Evolutionary conservation across 1,140 invertebrate genomes (phyloP).

Genomic region (Ips nitidus): DNA sequence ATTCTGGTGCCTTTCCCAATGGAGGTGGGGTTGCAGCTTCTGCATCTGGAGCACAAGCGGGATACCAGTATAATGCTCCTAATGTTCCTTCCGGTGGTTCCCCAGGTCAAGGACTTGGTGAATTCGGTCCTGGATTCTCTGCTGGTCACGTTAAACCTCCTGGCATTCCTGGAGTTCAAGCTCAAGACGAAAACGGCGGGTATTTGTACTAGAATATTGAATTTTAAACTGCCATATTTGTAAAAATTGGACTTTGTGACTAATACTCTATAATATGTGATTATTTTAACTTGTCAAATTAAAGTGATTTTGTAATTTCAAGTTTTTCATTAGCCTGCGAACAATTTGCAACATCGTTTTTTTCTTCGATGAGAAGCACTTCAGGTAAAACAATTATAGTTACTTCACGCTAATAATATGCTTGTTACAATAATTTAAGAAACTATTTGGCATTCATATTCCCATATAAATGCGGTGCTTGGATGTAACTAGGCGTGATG

Average conservation of each 20-base stretch:
- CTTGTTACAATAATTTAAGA: too few species aligned
- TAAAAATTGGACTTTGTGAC: too few species aligned
- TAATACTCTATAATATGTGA: not conserved
- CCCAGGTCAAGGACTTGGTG: not conserved
- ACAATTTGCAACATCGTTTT: constrained; percentile 1
- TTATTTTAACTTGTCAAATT: not conserved
- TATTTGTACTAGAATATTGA: constrained; percentile 20
- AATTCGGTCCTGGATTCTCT: constrained; percentile 11
- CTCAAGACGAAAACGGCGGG: constrained; percentile 26
- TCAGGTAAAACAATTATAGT: not conserved
- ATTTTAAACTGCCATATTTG: not conserved
- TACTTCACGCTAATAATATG: too few species aligned
- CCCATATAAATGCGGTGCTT: too few species aligned
- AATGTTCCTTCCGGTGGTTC: not conserved
- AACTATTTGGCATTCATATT: too few species aligned
- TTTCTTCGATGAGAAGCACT: not conserved
- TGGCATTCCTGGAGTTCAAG: constrained; percentile 16
- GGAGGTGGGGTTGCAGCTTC: too few species aligned
- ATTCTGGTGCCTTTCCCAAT: not conserved
- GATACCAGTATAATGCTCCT: constrained; percentile 20
- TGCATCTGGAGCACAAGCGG: not conserved
- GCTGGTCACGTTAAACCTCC: not conserved
- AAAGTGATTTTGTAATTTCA: not conserved
- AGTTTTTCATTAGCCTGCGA: not conserved
- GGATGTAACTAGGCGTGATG: too few species aligned